Conservation (phyloP, 2,797 vertebrate species). For the Chaunax sp. region DNA sequence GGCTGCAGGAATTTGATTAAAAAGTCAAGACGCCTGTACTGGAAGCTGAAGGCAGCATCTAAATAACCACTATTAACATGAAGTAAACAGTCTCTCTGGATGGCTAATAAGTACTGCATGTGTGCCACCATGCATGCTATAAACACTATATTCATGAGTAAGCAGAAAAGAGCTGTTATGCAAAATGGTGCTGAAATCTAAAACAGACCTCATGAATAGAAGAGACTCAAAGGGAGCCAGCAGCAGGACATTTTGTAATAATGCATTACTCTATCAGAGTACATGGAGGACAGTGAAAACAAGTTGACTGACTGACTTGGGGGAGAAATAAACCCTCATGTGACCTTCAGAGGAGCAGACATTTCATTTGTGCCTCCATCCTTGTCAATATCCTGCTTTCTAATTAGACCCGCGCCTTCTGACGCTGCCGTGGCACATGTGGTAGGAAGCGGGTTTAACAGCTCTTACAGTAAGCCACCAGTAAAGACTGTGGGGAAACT, state of each 20-base stretch:
- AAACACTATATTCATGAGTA: not conserved
- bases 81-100: not conserved
- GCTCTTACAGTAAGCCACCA: slow-evolving; percentile 50
- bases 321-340: not conserved
- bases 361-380: slow-evolving; percentile 15
- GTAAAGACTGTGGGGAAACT: slow-evolving; percentile 48
- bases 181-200: not conserved
- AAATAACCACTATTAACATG: not conserved
- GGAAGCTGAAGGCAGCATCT: slow-evolving; percentile 2
- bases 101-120: not conserved
- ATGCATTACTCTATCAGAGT: not conserved
- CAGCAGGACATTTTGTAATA: not conserved
- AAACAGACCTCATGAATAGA: not conserved
- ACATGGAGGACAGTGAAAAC: not conserved
- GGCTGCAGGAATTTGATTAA: slow-evolving; percentile 4
- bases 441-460: slow-evolving; percentile 50
- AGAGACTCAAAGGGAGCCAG: not conserved
- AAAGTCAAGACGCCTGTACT: not conserved
- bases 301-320: not conserved
- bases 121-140: slow-evolving; percentile 1
- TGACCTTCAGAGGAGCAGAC: too few species aligned
- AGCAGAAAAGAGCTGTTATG: not conserved
- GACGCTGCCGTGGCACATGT: slow-evolving; percentile 34
- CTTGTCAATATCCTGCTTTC: slow-evolving; percentile 31
- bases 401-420: slow-evolving; percentile 53